Evolutionary conservation across 2,888 invertebrate species (phyloP), one percentile per base, ranked within the genome.

Genomic region (Drosophila stalkeri): DNA sequence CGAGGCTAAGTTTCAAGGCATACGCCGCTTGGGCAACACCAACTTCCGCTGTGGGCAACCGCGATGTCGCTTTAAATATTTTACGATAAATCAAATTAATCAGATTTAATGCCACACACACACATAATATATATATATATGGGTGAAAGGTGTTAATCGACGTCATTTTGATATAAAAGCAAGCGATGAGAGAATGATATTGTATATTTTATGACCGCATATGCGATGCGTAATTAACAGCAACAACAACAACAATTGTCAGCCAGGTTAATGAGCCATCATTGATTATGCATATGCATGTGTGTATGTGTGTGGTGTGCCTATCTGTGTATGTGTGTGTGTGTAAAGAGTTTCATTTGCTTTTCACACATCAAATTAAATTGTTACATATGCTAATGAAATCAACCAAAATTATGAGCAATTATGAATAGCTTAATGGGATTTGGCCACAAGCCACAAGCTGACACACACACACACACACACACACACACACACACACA

Each of bases 301-400:
- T 31, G 43, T 6, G 31, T 41, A 14, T 71, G 65, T 57, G 78
- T 52, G 62, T 49, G 65, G 5, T 9, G 23, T 39, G 23, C 39
- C 41, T 41, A 47, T 12, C 44, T 18, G 47, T 39, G 44, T 72
- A 43, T 6, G 44, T 72, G 46, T 6, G 27, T 72, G 59, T 57
- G 64, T 44, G 31, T 20, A 54, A 54, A 49, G 52, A 51, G 64
- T 46, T 61, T 64, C 71, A 68, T 79, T 79, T 69, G 74, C 76
- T 77, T 67, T 67, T 82, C 77, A 71, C 83, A 80, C 88, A 87
- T 85, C 77, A 89, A 81, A 80, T 89, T 77, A 83, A 89, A 84
- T 76, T 78, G 88, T 75, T 86, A 82, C 83, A 88, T 82, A 86
- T 88, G 88, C 84, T 88, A 84, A 88, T 86, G 84, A 89, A 86